Conservation (phyloP, 1,140 invertebrate species). For the Holcopasites calliopsidis region DNA sequence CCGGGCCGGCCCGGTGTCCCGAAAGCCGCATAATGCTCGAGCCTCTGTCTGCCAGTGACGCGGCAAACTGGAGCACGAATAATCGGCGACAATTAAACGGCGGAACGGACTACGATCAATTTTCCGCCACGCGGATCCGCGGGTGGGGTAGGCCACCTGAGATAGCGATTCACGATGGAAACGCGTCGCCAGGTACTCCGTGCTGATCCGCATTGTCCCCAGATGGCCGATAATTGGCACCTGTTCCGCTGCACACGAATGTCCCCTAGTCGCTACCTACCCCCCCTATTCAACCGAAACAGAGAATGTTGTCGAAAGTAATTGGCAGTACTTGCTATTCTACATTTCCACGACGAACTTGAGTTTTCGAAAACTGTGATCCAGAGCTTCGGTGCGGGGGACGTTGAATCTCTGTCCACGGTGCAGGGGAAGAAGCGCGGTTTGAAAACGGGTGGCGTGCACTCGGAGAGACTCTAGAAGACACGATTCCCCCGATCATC, state of each 20-base stretch:
- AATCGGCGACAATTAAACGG: conserved; percentile 49
- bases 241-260: background rate
- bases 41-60: conserved; percentile 35
- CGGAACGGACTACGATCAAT: conserved; percentile 36
- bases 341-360: too few species aligned
- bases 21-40: conserved; percentile 25
- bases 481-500: background rate
- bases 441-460: too few species aligned
- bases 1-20: conserved; percentile 1
- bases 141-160: background rate
- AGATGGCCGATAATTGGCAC: conserved; percentile 9
- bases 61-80: conserved; percentile 44
- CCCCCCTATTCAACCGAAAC: too few species aligned
- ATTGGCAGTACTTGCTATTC: too few species aligned
- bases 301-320: too few species aligned
- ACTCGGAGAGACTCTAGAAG: too few species aligned
- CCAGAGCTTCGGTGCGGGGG: too few species aligned
- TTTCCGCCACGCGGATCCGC: conserved; percentile 18
- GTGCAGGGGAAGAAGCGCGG: too few species aligned
- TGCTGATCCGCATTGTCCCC: background rate
- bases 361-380: too few species aligned
- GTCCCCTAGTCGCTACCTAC: too few species aligned
- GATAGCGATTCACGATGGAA: conserved; percentile 13
- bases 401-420: too few species aligned
- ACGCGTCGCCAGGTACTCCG: background rate